phyloP scores from a whole-genome alignment of 1,140 invertebrate genomes.

The Fopius arisanus region DNA sequence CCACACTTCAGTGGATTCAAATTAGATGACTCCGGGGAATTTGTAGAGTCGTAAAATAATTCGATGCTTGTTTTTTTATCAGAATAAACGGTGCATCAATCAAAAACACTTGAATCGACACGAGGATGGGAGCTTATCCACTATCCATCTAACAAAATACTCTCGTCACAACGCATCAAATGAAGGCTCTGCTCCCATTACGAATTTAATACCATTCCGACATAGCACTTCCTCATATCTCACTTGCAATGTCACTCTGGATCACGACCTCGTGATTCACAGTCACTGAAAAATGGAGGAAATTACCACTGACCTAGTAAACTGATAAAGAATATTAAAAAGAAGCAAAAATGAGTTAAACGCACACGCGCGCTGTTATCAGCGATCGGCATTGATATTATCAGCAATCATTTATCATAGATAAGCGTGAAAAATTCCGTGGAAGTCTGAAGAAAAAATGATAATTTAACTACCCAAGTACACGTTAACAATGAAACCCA shows the following conservation, averaged over 20 bases:
- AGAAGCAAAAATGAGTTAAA: too few relatives aligned
- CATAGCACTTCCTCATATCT: constrained; percentile 6
- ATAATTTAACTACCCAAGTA: neutral
- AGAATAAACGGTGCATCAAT: neutral
- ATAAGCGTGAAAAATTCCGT: neutral
- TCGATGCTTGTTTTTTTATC: neutral
- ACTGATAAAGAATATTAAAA: neutral
- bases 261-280: constrained; percentile 3
- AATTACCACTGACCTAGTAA: neutral
- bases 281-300: neutral
- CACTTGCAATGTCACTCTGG: constrained; percentile 13
- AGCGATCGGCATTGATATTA: neutral
- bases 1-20: neutral
- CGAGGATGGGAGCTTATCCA: neutral
- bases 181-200: neutral
- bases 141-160: neutral
- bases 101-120: neutral
- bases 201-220: constrained; percentile 7
- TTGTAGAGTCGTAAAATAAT: too few relatives aligned
- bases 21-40: neutral
- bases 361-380: neutral
- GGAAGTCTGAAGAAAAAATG: too few relatives aligned
- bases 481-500: neutral
- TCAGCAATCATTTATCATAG: neutral
- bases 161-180: neutral